Percentiles rank a stretch among this genome's conserved stretches.
phyloP scores from a whole-genome alignment of 2,797 vertebrate species.

The Pseudopleuronectes americanus region DNA sequence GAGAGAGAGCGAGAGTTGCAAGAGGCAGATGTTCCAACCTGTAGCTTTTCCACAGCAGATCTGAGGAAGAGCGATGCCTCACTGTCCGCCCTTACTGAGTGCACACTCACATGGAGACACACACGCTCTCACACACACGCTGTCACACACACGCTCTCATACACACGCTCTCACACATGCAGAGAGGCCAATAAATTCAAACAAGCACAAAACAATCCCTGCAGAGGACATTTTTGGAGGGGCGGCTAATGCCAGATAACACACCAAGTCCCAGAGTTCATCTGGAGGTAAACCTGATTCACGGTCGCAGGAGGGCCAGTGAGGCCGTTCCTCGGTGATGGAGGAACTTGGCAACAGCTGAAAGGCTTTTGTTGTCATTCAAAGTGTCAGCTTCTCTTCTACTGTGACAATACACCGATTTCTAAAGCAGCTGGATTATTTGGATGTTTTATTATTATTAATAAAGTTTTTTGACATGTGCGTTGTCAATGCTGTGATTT shows the following conservation, averaged over 20 bases:
- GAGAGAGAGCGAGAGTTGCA: not conserved
- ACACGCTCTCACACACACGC: slow-evolving; percentile 29
- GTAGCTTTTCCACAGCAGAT: slow-evolving; percentile 57
- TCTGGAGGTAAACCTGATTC: slow-evolving; percentile 67
- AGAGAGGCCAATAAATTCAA: slow-evolving; percentile 66
- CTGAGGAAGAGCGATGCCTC: slow-evolving; percentile 56
- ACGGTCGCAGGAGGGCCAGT: slow-evolving; percentile 43
- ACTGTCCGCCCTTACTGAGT: slow-evolving; percentile 47
- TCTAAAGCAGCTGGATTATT: slow-evolving; percentile 10
- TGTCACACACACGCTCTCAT: slow-evolving; percentile 27
- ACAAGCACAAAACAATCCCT: slow-evolving; percentile 62
- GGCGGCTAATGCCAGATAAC: slow-evolving; percentile 52
- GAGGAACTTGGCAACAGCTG: slow-evolving; percentile 43
- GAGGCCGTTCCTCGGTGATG: slow-evolving; percentile 33
- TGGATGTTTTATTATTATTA: not conserved
- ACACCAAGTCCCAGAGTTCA: slow-evolving; percentile 61
- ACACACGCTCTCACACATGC: slow-evolving; percentile 17
- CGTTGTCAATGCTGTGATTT: not conserved
- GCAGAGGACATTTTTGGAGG: slow-evolving; percentile 55
- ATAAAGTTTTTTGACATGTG: not conserved
- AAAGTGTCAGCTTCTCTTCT: slow-evolving; percentile 15
- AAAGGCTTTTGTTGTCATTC: slow-evolving; percentile 41
- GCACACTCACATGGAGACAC: slow-evolving; percentile 25
- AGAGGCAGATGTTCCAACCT: slow-evolving; percentile 66
- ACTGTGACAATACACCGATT: slow-evolving; percentile 15